Percentiles rank a stretch among this genome's conserved stretches.
Conservation (phyloP, 2,888 invertebrate species). For the Tetragnatha montana region DNA sequence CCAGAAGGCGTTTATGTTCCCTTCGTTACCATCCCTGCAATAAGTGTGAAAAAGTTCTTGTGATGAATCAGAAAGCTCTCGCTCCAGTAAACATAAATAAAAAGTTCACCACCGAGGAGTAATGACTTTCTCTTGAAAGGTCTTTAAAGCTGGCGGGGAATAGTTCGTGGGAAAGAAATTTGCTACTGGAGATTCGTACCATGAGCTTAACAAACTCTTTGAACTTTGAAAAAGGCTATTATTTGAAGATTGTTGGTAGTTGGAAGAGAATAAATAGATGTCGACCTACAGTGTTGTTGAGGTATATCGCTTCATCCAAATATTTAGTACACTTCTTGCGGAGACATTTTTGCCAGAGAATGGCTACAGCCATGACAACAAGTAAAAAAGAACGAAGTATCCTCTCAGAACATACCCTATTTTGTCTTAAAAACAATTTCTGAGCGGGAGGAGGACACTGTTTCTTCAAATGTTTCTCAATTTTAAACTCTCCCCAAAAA, state of each 20-base stretch:
- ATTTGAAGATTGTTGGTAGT: conserved; percentile 3
- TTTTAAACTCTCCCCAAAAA: no score
- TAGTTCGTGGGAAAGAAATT: conserved; percentile 1
- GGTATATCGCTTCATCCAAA: no score
- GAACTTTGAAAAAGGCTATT: conserved; percentile 7
- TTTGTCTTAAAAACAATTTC: no score
- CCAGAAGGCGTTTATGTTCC: not conserved
- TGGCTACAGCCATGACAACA: no score
- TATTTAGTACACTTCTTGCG: no score
- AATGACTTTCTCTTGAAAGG: conserved; percentile 32
- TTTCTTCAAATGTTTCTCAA: no score
- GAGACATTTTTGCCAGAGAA: no score
- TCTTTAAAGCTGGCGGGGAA: conserved; percentile 30
- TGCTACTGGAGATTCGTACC: conserved; percentile 16
- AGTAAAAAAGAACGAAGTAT: no score
- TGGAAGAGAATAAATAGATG: not conserved
- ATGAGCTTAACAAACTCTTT: conserved; percentile 26
- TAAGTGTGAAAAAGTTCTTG: conserved; percentile 31
- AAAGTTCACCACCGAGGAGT: conserved; percentile 29
- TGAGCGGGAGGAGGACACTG: no score
- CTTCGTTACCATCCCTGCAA: conserved; percentile 2
- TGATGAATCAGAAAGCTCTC: conserved; percentile 24
- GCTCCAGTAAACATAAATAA: conserved; percentile 42
- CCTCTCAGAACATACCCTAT: no score
- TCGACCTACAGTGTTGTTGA: not conserved